Percentiles rank a stretch among this genome's conserved stretches.
Conservation (phyloP, 2,888 invertebrate genomes). For the Heliconius aoede region DNA sequence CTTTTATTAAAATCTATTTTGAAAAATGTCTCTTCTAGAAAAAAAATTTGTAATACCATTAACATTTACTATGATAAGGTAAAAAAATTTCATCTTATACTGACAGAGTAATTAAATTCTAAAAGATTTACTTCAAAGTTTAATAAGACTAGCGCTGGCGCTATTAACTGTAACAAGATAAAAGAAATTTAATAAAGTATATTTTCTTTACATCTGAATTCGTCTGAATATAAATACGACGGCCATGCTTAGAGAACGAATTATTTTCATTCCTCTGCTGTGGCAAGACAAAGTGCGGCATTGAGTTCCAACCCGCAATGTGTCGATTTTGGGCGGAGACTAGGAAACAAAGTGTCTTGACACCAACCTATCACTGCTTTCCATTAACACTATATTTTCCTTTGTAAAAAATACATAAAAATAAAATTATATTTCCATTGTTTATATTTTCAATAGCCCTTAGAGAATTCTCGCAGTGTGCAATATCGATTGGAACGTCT, state of each 20-base stretch:
- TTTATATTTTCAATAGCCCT: background rate
- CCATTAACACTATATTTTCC: no score
- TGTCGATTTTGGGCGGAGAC: background rate
- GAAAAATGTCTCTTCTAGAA: no score
- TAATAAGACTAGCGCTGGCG: background rate
- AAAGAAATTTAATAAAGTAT: background rate
- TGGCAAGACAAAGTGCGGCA: no score
- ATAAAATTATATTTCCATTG: background rate
- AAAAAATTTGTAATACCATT: background rate
- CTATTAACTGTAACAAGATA: background rate
- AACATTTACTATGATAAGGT: background rate
- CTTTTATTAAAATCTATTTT: no score
- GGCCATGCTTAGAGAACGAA: background rate
- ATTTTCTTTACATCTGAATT: no score
- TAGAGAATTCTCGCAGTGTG: background rate
- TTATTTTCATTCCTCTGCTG: background rate
- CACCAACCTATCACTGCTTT: no score
- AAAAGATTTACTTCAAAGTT: background rate
- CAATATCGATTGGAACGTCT: conserved; percentile 22
- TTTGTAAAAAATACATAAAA: background rate
- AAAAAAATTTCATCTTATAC: background rate
- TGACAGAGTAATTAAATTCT: background rate
- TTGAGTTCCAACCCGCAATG: background rate
- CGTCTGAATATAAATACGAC: background rate
- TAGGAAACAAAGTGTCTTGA: no score